Evolutionary conservation across 2,113 vertebrate genomes (phyloP).

Genomic region (Monopterus albus): DNA sequence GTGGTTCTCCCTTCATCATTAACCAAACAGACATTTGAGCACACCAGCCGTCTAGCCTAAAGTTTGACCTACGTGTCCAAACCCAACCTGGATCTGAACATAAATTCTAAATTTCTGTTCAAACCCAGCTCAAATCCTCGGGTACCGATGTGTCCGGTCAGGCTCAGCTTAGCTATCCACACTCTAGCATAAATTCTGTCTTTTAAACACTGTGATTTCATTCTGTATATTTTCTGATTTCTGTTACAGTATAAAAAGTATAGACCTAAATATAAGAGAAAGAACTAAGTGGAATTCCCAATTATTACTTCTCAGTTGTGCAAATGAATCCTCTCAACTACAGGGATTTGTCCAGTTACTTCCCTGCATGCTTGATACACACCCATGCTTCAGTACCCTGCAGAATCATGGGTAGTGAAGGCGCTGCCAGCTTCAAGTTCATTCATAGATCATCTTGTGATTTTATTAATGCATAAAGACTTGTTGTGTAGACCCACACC

Average conservation of each 20-base stretch:
- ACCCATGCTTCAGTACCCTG: slow-evolving; percentile 23
- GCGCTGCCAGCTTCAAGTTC: slow-evolving; percentile 65
- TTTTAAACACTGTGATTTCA: background rate
- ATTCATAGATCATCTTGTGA: slow-evolving; percentile 77
- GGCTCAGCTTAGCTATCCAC: no score
- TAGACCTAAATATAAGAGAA: background rate
- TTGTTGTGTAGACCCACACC: slow-evolving; percentile 56
- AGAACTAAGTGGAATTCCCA: background rate
- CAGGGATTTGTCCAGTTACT: slow-evolving; percentile 21
- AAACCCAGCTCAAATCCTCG: no score
- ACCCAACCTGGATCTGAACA: no score
- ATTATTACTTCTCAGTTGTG: slow-evolving; percentile 24
- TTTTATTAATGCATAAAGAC: slow-evolving; percentile 79
- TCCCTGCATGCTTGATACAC: slow-evolving; percentile 41
- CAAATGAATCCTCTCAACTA: slow-evolving; percentile 26
- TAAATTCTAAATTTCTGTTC: no score
- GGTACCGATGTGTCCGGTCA: no score
- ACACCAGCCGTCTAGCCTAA: no score
- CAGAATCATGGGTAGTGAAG: slow-evolving; percentile 61
- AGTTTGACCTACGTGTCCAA: no score
- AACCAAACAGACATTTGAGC: no score
- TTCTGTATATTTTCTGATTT: slow-evolving; percentile 5
- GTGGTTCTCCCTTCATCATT: no score
- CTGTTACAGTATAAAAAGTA: background rate
- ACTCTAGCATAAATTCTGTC: background rate